These are phyloP conservation scores for Sylvilagus floridanus DNA, from an alignment of 2,797 vertebrate species.

Conservation along the genomic window DNA sequence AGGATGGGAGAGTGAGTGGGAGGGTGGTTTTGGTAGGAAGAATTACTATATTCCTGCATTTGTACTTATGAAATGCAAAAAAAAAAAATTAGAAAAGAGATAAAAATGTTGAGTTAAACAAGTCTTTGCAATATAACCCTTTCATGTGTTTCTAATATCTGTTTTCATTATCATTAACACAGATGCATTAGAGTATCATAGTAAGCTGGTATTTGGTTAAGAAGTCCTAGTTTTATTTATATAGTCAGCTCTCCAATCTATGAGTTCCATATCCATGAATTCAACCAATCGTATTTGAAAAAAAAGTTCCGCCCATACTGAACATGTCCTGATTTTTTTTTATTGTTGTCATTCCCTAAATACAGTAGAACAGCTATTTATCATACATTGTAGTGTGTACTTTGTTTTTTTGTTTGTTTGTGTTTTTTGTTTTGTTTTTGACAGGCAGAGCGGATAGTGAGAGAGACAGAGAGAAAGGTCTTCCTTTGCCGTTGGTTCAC, in stretches of 20 bases:
- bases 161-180: neutral
- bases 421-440: no score
- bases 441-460: no score
- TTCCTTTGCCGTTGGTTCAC: no score
- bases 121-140: neutral
- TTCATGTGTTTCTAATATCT: neutral
- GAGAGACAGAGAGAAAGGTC: no score
- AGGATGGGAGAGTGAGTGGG: no score
- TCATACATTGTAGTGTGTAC: neutral
- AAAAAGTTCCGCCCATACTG: neutral
- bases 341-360: no score
- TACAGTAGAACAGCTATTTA: neutral
- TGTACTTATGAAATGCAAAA: no score
- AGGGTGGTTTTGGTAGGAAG: no score
- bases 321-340: neutral
- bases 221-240: neutral
- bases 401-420: no score
- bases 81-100: no score
- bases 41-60: no score
- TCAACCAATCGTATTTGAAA: neutral
- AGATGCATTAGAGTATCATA: neutral
- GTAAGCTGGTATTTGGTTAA: constrained; percentile 5
- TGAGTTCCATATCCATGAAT: neutral
- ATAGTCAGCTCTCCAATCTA: neutral
- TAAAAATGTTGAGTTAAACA: neutral